A percentile compares a stretch with the other conserved stretches of the same genome.
Evolutionary conservation across 2,888 invertebrate species (phyloP).

Genomic region (Aspidapion aeneum): DNA sequence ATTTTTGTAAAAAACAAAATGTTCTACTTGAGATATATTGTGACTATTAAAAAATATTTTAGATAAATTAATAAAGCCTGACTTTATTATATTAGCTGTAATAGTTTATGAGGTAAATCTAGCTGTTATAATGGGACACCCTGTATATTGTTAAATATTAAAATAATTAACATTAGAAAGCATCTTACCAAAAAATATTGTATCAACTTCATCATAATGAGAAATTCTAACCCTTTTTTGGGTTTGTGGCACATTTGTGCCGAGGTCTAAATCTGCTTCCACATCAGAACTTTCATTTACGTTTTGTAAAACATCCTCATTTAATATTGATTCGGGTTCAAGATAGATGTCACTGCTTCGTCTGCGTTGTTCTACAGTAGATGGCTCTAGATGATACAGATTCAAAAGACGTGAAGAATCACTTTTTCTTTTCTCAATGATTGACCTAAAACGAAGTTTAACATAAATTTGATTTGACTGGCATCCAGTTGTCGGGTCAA

Average conservation of each 20-base stretch:
- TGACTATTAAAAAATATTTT: no score
- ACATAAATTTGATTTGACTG: no score
- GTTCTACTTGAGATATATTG: no score
- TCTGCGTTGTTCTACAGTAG: constrained; percentile 29
- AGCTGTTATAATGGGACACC: no score
- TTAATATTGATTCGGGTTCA: constrained; percentile 30
- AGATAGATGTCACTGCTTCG: constrained; percentile 43
- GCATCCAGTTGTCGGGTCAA: no score
- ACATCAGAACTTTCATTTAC: background rate
- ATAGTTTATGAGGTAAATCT: no score
- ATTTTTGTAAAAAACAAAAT: no score
- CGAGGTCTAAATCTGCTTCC: constrained; percentile 26
- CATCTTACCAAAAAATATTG: no score
- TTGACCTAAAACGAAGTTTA: constrained; percentile 21
- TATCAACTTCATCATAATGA: constrained; percentile 19
- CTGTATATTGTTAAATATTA: no score
- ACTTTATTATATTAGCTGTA: no score
- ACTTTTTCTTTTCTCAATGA: constrained; percentile 21
- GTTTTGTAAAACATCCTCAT: background rate
- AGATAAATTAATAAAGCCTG: no score
- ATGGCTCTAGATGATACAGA: constrained; percentile 25
- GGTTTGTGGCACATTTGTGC: constrained; percentile 3
- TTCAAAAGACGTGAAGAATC: constrained; percentile 15
- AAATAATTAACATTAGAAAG: no score
- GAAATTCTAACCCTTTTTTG: constrained; percentile 14